A percentile compares a stretch with the other conserved stretches of the same genome.
Conservation (phyloP, 2,113 vertebrate species). For the Galemys pyrenaicus region DNA sequence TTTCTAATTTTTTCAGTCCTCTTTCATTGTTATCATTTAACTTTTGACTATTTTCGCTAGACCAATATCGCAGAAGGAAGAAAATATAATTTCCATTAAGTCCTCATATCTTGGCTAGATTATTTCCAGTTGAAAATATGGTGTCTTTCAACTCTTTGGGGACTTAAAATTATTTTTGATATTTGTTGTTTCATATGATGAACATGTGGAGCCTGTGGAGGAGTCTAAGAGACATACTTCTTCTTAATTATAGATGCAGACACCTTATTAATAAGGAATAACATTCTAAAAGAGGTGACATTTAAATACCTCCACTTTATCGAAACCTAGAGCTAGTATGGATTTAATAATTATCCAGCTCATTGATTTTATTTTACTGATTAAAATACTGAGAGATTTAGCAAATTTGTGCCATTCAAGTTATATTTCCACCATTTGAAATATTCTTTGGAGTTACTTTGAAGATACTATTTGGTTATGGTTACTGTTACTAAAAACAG, state of each 20-base stretch:
- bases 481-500: too few species aligned
- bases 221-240: background rate
- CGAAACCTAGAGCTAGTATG: background rate
- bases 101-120: background rate
- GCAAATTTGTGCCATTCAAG: background rate
- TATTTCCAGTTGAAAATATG: background rate
- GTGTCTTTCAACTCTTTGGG: background rate
- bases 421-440: background rate
- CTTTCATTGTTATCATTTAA: background rate
- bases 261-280: background rate
- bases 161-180: background rate
- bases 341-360: background rate
- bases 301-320: background rate
- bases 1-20: background rate
- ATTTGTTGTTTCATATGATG: background rate
- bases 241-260: background rate
- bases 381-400: background rate
- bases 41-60: background rate
- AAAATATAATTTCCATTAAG: background rate
- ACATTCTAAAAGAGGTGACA: background rate
- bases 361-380: background rate
- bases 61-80: background rate
- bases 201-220: background rate
- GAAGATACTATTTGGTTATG: background rate
- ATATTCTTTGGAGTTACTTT: background rate